These are phyloP conservation scores for Cyprinodon tularosa DNA, from an alignment of 2,113 vertebrate genomes.

Conservation along the genomic window DNA sequence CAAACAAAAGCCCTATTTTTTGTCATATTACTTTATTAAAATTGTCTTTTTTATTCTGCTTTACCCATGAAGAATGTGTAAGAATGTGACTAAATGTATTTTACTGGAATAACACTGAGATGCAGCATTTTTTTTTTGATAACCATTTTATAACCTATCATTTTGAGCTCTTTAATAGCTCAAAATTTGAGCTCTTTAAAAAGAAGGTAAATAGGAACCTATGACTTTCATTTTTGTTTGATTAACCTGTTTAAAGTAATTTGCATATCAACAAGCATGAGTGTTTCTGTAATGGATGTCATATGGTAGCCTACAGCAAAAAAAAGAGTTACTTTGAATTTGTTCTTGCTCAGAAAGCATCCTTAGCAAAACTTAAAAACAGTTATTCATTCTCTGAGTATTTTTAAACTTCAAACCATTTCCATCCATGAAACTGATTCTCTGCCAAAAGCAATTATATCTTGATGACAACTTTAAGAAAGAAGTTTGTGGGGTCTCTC, in stretches of 20 bases:
- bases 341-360: background rate
- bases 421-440: background rate
- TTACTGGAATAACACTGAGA: background rate
- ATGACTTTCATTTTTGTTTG: background rate
- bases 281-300: background rate
- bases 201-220: background rate
- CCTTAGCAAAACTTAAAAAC: background rate
- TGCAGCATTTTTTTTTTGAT: background rate
- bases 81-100: background rate
- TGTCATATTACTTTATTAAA: background rate
- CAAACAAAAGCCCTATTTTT: too few species aligned
- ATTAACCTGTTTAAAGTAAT: background rate
- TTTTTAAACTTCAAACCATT: background rate
- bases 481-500: background rate
- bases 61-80: background rate
- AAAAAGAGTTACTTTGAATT: constrained; percentile 13
- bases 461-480: constrained; percentile 3
- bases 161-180: background rate
- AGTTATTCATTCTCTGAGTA: background rate
- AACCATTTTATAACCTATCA: background rate
- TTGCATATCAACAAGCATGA: background rate
- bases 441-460: constrained; percentile 8
- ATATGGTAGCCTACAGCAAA: background rate
- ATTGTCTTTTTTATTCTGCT: background rate
- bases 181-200: background rate